Evolutionary conservation across 2,797 vertebrate genomes (phyloP).

Genomic region (Tapera naevia): DNA sequence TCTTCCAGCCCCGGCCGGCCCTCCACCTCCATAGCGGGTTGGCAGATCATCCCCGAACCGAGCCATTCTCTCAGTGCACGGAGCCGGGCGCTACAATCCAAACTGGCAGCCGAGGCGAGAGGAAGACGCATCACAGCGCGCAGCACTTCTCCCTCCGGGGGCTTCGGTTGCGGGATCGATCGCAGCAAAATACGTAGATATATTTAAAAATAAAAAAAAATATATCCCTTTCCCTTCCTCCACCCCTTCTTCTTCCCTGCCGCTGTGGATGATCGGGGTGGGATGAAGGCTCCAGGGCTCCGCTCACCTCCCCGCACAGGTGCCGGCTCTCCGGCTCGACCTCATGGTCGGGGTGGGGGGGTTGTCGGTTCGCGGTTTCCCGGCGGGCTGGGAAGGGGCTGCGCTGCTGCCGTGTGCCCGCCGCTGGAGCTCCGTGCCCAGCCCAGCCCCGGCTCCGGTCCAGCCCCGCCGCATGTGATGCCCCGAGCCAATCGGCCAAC

Average conservation of each 20-base stretch:
- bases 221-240: neutral
- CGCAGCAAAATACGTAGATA: neutral
- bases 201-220: neutral
- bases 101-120: constrained; percentile 77
- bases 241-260: neutral
- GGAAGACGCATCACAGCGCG: constrained; percentile 88
- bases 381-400: neutral
- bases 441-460: neutral
- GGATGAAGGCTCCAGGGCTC: neutral
- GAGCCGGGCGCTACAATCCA: constrained; percentile 81
- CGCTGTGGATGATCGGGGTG: neutral
- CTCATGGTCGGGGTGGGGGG: constrained; percentile 6
- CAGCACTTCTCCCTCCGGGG: constrained; percentile 69
- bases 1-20: constrained; percentile 80
- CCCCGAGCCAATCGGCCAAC: constrained; percentile 47
- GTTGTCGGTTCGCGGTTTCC: neutral
- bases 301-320: constrained; percentile 51
- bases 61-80: constrained; percentile 85
- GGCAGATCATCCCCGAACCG: constrained; percentile 93
- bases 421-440: constrained; percentile 76
- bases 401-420: constrained; percentile 72
- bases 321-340: neutral
- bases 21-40: constrained; percentile 87
- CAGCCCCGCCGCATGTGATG: constrained; percentile 54
- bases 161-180: constrained; percentile 27